Evolutionary conservation across 2,888 invertebrate species (phyloP), one percentile per base, ranked within the genome.

Genomic region (Nipponacmea schrenckii): DNA sequence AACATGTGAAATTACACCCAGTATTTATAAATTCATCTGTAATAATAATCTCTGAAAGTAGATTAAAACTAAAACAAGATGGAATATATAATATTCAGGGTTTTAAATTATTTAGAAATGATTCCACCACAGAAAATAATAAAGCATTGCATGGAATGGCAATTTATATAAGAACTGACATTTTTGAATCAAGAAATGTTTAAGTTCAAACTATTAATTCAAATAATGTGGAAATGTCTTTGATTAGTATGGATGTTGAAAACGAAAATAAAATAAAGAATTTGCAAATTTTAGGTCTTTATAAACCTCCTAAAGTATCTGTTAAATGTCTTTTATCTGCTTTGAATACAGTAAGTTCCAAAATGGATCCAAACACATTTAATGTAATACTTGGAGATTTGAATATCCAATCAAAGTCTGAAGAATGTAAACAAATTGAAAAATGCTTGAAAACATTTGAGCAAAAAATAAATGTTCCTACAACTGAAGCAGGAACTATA

Each of bases 371-470:
- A 50, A 50, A n/a, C 15, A 8, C 17, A 50, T 15, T 50, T 50
- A 50, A n/a, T 50, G 50, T 50, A 7, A 50, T 50, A n/a, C 50
- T 50, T 50, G 50, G 50, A n/a, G 50, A 50, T 50, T 50, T 50
- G 8, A 50, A 50, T 50, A 50, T 50, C 20, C 50, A 50, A 17
- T n/a, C 50, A n/a, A 50, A 50, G n/a, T n/a, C 17, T 50, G 50
- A 50, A 15, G 50, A 50, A 14, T 50, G n/a, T 50, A 50, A 3
- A n/a, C 15, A 50, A 50, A 7, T 50, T 31, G 31, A 31, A 31
- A 31, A 31, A 3, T 5, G 5, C 31, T 31, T 50, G 50, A 50
- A 50, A 50, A 20, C 50, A 4, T 50, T 20, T 15, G 20, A 50
- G 15, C 50, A 50, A 50, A n/a, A n/a, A n/a, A 50, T 50, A n/a